These are phyloP conservation scores for Rafetus swinhoei DNA, from an alignment of 2,113 vertebrate species.

Conservation along the genomic window DNA sequence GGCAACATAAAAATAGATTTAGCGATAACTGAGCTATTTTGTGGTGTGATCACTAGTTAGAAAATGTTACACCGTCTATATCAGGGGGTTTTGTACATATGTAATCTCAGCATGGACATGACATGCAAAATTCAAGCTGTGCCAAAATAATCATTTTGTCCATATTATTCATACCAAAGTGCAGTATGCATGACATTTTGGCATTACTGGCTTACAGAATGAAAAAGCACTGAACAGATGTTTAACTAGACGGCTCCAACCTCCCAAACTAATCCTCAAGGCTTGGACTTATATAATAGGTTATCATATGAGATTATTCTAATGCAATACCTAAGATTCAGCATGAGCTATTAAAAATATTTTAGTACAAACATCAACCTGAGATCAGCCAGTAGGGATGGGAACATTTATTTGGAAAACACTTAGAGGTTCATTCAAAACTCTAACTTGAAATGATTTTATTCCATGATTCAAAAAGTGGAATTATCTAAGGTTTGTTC, in stretches of 20 bases:
- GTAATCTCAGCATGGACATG: not conserved
- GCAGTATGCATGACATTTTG: not conserved
- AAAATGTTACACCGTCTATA: not conserved
- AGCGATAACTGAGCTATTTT: not conserved
- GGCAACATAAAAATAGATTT: not conserved
- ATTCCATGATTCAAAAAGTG: not conserved
- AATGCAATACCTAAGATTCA: not conserved
- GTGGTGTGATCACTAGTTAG: not conserved
- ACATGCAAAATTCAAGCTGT: slow-evolving; percentile 10
- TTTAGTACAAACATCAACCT: not conserved
- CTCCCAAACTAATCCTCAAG: not conserved
- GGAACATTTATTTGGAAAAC: not conserved
- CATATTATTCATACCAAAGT: not conserved
- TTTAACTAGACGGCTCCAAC: not conserved
- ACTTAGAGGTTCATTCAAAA: fast-evolving
- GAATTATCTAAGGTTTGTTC: not conserved
- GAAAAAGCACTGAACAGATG: not conserved
- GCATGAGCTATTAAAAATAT: not conserved
- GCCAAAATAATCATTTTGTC: not conserved
- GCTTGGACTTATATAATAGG: not conserved
- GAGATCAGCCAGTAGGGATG: not conserved
- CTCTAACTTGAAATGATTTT: not conserved
- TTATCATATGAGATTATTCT: not conserved
- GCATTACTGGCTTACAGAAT: not conserved
- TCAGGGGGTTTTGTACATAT: fast-evolving